Evolutionary conservation across 1,140 invertebrate species (phyloP).

Genomic region (Drosophila fuyamai): DNA sequence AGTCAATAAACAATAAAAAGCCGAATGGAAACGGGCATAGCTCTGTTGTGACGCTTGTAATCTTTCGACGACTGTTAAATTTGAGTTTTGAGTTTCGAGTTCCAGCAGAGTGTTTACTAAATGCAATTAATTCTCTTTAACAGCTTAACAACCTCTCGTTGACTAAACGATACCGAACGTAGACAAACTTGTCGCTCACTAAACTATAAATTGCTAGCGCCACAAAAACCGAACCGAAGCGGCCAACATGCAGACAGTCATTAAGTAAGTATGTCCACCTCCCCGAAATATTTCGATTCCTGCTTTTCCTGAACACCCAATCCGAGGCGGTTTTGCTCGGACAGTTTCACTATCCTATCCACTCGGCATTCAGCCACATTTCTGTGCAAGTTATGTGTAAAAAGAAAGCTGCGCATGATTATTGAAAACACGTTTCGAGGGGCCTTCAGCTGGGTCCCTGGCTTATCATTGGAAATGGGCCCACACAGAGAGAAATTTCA

Average conservation of each 20-base stretch:
- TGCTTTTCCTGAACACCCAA: conserved; percentile 14
- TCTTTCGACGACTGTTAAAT: conserved; percentile 13
- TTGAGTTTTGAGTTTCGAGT: conserved; percentile 12
- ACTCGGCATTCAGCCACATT: conserved; percentile 32
- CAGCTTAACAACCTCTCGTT: conserved; percentile 55
- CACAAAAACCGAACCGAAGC: conserved; percentile 4
- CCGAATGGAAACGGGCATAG: not conserved
- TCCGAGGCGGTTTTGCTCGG: not conserved
- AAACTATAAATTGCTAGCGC: conserved; percentile 48
- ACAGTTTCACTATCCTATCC: conserved; percentile 43
- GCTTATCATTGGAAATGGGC: conserved; percentile 37
- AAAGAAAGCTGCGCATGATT: conserved; percentile 80
- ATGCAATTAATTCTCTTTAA: conserved; percentile 65
- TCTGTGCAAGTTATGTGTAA: conserved; percentile 33
- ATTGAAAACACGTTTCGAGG: conserved; percentile 71
- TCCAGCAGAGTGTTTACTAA: conserved; percentile 48
- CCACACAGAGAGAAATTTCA: conserved; percentile 16
- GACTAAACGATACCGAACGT: conserved; percentile 33
- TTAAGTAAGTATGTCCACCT: conserved; percentile 69
- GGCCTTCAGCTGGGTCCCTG: conserved; percentile 21
- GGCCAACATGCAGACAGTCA: conserved; percentile 78
- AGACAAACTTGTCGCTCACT: conserved; percentile 32
- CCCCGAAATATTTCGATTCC: conserved; percentile 9
- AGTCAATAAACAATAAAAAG: conserved; percentile 20
- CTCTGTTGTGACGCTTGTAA: conserved; percentile 14